A percentile compares a stretch with the other conserved stretches of the same genome.
These are phyloP conservation scores for Micronycteris hirsuta DNA, from an alignment of 2,113 vertebrate genomes.

Conservation along the genomic window DNA sequence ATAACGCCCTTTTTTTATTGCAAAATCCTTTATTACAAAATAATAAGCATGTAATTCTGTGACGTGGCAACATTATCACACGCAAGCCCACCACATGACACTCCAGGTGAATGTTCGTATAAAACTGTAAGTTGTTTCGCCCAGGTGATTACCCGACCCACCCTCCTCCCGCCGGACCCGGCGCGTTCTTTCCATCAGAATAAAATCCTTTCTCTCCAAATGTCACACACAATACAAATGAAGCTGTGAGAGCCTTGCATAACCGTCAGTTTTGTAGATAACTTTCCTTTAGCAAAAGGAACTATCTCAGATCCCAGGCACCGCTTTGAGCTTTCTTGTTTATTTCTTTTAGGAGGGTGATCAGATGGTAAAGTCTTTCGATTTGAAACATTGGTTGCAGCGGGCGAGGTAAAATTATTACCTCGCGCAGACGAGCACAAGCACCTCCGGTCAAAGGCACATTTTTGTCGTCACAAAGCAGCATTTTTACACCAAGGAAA, in stretches of 20 bases:
- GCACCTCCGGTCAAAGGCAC: background rate
- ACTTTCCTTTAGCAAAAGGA: background rate
- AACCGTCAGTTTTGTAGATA: background rate
- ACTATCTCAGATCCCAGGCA: background rate
- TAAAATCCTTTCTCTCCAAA: background rate
- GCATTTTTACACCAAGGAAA: background rate
- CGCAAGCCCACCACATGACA: too few species aligned
- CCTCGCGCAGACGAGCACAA: background rate
- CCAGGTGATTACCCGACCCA: rapidly evolving
- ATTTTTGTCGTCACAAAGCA: background rate
- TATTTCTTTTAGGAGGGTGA: background rate
- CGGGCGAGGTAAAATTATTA: background rate
- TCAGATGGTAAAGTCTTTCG: background rate
- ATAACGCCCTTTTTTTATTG: too few species aligned
- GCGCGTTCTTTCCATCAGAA: background rate
- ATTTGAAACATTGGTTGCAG: background rate
- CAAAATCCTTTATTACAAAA: too few species aligned
- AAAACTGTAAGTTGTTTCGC: too few species aligned
- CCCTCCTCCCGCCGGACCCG: too few species aligned
- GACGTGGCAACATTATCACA: too few species aligned
- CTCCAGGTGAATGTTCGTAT: too few species aligned
- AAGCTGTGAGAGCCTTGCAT: background rate
- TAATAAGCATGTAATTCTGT: too few species aligned
- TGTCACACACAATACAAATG: background rate
- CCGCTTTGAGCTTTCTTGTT: background rate